Conservation (phyloP, 2,113 vertebrate genomes). For the zebrafish (Danio rerio) region DNA sequence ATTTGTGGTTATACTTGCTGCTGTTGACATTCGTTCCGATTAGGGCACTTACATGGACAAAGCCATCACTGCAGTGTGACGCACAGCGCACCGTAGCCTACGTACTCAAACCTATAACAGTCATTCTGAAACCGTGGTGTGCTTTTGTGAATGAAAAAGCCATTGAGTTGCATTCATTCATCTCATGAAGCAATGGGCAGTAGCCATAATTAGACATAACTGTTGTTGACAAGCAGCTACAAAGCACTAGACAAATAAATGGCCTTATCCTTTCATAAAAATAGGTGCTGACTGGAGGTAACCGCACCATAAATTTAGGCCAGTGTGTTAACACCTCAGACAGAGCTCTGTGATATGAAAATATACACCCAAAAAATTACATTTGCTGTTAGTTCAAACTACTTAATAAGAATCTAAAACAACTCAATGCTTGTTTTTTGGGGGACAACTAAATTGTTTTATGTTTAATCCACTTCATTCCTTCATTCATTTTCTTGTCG, state of each 20-base stretch:
- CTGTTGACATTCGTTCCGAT: neutral
- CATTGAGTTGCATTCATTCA: slow-evolving; percentile 36
- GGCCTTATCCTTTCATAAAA: slow-evolving; percentile 11
- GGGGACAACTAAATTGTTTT: too few relatives aligned
- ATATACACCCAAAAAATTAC: too few relatives aligned
- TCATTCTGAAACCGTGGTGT: slow-evolving; percentile 41
- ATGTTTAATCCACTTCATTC: too few relatives aligned
- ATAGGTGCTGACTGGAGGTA: neutral
- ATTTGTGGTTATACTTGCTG: neutral
- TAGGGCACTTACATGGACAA: neutral
- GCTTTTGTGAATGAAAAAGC: slow-evolving; percentile 51
- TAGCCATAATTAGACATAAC: slow-evolving; percentile 17
- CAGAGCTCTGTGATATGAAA: too few relatives aligned
- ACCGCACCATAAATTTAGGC: neutral
- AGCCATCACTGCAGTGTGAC: neutral
- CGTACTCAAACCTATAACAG: slow-evolving; percentile 1
- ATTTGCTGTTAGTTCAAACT: too few relatives aligned
- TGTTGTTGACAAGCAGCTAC: slow-evolving; percentile 18
- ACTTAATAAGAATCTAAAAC: too few relatives aligned
- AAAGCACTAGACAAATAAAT: neutral
- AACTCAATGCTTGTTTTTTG: too few relatives aligned
- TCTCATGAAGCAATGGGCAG: neutral
- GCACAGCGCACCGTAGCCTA: slow-evolving; percentile 3
- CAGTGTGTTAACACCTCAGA: neutral
- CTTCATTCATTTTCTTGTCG: too few relatives aligned